These are phyloP conservation scores for Tachycineta bicolor DNA, from an alignment of 2,113 vertebrate species.

Conservation along the genomic window DNA sequence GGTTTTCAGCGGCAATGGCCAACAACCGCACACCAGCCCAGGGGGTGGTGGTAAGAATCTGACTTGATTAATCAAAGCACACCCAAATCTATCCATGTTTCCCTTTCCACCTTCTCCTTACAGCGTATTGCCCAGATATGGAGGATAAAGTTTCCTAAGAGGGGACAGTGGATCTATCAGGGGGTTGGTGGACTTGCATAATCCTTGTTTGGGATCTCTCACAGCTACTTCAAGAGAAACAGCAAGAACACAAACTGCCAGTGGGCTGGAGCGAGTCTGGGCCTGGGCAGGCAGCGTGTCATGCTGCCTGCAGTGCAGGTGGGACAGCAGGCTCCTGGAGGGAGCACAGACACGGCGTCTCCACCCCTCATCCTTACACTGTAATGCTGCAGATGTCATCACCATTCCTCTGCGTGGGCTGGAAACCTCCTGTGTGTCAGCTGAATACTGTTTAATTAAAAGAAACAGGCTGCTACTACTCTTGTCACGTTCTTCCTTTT, in stretches of 20 bases:
- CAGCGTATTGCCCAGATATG: neutral
- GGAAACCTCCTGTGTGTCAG: neutral
- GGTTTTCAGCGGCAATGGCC: neutral
- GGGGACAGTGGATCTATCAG: neutral
- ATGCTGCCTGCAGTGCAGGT: constrained; percentile 31
- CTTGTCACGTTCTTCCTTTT: neutral
- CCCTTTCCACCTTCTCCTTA: neutral
- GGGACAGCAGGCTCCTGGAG: neutral
- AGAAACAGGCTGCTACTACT: neutral
- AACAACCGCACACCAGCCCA: neutral
- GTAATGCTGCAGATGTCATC: neutral
- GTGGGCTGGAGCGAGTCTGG: neutral
- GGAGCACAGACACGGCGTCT: neutral
- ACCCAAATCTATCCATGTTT: neutral
- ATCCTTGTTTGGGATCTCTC: neutral
- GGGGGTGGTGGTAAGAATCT: neutral
- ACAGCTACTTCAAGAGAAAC: neutral
- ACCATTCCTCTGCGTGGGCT: neutral
- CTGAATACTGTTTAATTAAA: neutral
- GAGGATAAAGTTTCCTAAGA: neutral
- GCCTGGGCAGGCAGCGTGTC: neutral
- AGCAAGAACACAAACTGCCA: neutral
- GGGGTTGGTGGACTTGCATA: neutral
- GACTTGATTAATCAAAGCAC: neutral
- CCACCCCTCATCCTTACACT: neutral